Percentiles rank a stretch among this genome's conserved stretches.
phyloP scores from a whole-genome alignment of 1,140 invertebrate genomes.

The Zaprionus lachaisei region DNA sequence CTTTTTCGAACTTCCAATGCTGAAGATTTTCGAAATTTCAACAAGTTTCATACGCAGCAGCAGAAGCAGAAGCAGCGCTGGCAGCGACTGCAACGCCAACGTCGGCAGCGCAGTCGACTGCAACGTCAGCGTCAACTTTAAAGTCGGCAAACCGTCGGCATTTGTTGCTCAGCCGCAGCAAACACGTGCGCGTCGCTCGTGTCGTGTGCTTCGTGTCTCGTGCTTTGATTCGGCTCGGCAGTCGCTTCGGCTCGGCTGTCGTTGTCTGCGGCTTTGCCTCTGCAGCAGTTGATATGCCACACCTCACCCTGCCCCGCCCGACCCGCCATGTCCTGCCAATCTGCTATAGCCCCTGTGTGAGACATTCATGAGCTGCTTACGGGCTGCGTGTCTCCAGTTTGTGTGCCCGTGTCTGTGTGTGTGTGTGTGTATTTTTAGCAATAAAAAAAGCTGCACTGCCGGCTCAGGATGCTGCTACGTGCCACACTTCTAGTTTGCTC shows the following conservation, averaged over 20 bases:
- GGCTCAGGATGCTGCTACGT: constrained; percentile 50
- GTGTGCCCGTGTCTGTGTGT: constrained; percentile 1
- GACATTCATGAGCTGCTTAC: constrained; percentile 40
- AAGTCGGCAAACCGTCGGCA: constrained; percentile 55
- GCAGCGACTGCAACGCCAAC: constrained; percentile 20
- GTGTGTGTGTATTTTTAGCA: constrained; percentile 32
- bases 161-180: constrained; percentile 65
- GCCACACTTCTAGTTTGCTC: constrained; percentile 35
- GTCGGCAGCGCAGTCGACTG: constrained; percentile 24
- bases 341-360: constrained; percentile 7
- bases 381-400: constrained; percentile 19
- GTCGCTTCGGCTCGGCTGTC: constrained; percentile 6
- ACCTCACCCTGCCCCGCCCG: background rate
- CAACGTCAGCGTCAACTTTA: constrained; percentile 5
- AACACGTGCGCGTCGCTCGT: constrained; percentile 65
- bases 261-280: constrained; percentile 21
- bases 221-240: constrained; percentile 8
- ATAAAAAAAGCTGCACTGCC: constrained; percentile 57
- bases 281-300: constrained; percentile 27
- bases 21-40: constrained; percentile 73
- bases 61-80: constrained; percentile 12
- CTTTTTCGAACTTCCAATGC: constrained; percentile 65
- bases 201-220: constrained; percentile 23
- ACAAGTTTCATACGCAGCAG: constrained; percentile 57
- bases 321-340: background rate